Base-by-base conservation (phyloP, 2,888 invertebrate species). In the Nomada ruficornis region DNA sequence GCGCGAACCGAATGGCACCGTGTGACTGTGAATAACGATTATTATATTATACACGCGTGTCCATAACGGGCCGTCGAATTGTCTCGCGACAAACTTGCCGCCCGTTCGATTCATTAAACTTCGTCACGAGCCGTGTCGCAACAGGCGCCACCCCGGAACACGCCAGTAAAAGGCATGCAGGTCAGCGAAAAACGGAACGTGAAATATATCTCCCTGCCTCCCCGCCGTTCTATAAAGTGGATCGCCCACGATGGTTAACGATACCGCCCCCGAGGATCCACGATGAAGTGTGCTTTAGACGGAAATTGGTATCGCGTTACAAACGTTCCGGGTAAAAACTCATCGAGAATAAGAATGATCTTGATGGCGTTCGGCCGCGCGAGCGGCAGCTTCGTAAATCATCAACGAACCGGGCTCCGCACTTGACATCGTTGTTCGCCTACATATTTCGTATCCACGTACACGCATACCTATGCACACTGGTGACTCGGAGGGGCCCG, bases 31-130 rank as follows among this genome's bases (percentile, higher is more conserved):
- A 68, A 79, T 82, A 83, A 36, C 47, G 3, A 88, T 88, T 83
- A 72, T 83, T 89, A 88, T 83, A 82, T 36, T 36, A 82, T 55
- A 63, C n/a, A 67, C 82, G 62, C 73, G 68, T 50, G 20, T 26
- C 36, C 20, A 77, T 89, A 88, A 88, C 86, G 89, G 88, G 62
- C 77, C 80, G 63, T 74, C 86, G 86, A 86, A 88, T 88, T 80
- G 89, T 69, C 70, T 54, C 63, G 72, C 78, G 83, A 83, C 87
- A 82, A 88, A 77, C 77, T 59, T n/a, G 71, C 55, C 47, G 26
- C 52, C 67, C 36, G 20, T 50, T 57, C 63, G 70, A 52, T 70
- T 88, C 86, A 84, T 88, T 87, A 84, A 82, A 77, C 78, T 80
- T 82, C 67, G 88, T 80, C 74, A 77, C 80, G 81, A 82, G 59